Evolutionary conservation across 2,888 invertebrate species (phyloP).

Genomic region (Drosophila formosana): DNA sequence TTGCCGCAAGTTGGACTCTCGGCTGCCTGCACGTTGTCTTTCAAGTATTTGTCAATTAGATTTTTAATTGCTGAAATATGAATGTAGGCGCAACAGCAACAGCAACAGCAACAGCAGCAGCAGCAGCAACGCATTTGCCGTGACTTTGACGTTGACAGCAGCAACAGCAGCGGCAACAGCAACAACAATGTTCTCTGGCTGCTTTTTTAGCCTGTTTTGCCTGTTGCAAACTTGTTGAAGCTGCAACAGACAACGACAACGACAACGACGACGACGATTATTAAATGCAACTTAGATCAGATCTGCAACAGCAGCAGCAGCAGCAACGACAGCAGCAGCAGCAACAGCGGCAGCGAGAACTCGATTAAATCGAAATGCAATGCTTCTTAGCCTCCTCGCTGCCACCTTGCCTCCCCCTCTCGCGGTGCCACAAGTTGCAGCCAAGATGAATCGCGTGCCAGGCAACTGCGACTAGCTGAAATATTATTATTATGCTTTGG

Average conservation of each 20-base stretch:
- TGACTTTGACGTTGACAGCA: conserved; percentile 63
- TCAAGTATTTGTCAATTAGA: conserved; percentile 81
- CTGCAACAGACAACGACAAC: conserved; percentile 46
- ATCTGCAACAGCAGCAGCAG: conserved; percentile 57
- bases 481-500: conserved; percentile 79
- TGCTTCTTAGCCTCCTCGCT: conserved; percentile 59
- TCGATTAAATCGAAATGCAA: conserved; percentile 79
- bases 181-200: conserved; percentile 48
- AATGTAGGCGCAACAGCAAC: conserved; percentile 73
- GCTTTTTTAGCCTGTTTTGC: conserved; percentile 72
- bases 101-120: conserved; percentile 37
- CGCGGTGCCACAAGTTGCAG: conserved; percentile 15
- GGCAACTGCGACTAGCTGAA: conserved; percentile 78
- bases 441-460: conserved; percentile 80
- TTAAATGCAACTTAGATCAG: conserved; percentile 79
- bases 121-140: conserved; percentile 46
- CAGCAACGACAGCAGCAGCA: conserved; percentile 38
- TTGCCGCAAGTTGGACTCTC: conserved; percentile 23
- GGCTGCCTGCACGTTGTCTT: conserved; percentile 75
- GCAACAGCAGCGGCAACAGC: conserved; percentile 30
- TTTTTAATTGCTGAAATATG: conserved; percentile 82
- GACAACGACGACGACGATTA: conserved; percentile 68
- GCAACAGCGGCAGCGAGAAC: conserved; percentile 47
- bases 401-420: background rate
- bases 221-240: conserved; percentile 71